A percentile compares a stretch with the other conserved stretches of the same genome.
Conservation (phyloP, 2,888 invertebrate genomes). For the Nymphalis polychloros region DNA sequence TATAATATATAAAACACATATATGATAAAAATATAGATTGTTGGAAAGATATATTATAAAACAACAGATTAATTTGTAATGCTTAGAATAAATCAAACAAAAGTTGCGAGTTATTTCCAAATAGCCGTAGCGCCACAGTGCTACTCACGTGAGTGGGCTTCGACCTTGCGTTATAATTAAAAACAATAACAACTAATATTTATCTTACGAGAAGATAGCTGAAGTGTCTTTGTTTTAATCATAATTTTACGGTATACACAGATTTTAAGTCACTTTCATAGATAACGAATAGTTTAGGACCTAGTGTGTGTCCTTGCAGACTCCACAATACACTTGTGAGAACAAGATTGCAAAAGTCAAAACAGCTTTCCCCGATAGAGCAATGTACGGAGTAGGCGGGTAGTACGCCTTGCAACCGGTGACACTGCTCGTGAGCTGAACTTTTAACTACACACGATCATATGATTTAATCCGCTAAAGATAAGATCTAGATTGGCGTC, state of each 20-base stretch:
- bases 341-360: slow-evolving; percentile 41
- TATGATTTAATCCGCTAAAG: slow-evolving; percentile 10
- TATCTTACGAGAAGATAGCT: slow-evolving; percentile 3
- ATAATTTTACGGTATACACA: not conserved
- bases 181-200: slow-evolving; percentile 9
- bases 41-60: too few relatives aligned
- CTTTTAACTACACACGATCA: slow-evolving; percentile 14
- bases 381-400: slow-evolving; percentile 62
- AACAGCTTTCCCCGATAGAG: slow-evolving; percentile 48
- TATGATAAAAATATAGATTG: too few relatives aligned
- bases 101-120: slow-evolving; percentile 13
- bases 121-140: not conserved
- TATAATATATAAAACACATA: too few relatives aligned
- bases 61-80: not conserved
- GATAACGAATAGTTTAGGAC: slow-evolving; percentile 30
- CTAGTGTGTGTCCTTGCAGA: slow-evolving; percentile 38
- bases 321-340: slow-evolving; percentile 35
- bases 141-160: slow-evolving; percentile 27
- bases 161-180: slow-evolving; percentile 36
- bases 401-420: slow-evolving; percentile 29
- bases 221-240: too few relatives aligned
- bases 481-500: slow-evolving; percentile 17
- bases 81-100: slow-evolving; percentile 3
- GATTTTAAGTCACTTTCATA: slow-evolving; percentile 26
- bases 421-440: slow-evolving; percentile 21